These are phyloP conservation scores for Agonopterix arenella DNA, from an alignment of 2,888 invertebrate species.

Conservation along the genomic window DNA sequence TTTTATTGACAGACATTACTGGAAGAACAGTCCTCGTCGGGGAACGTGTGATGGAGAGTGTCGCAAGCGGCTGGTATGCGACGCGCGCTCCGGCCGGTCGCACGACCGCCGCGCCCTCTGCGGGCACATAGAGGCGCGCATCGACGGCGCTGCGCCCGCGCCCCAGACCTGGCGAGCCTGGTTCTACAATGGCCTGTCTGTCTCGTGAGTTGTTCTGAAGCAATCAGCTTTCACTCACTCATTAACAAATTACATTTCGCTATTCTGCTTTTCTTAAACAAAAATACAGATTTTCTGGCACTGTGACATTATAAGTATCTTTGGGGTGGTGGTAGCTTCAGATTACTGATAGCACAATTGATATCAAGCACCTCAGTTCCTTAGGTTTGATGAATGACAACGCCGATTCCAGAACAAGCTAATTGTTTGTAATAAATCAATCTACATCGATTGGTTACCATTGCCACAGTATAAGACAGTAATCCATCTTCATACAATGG, in stretches of 20 bases:
- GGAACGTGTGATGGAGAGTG: slow-evolving; percentile 90
- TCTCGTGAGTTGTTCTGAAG: slow-evolving; percentile 83
- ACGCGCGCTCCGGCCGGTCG: slow-evolving; percentile 90
- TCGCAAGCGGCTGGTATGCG: slow-evolving; percentile 90
- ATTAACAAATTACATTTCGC: neutral
- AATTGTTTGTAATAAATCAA: too few species aligned
- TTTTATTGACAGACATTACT: slow-evolving; percentile 82
- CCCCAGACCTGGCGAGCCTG: slow-evolving; percentile 90
- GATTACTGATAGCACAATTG: too few species aligned
- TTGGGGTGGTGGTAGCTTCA: too few species aligned
- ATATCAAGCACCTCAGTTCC: too few species aligned
- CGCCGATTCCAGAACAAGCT: too few species aligned
- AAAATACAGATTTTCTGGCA: too few species aligned
- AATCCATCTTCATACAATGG: too few species aligned
- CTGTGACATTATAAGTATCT: too few species aligned
- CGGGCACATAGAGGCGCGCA: slow-evolving; percentile 88
- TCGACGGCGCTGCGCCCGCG: slow-evolving; percentile 82
- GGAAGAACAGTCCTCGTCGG: slow-evolving; percentile 91
- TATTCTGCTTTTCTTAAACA: too few species aligned
- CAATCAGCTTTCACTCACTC: neutral
- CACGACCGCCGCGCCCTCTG: slow-evolving; percentile 91
- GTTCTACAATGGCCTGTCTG: slow-evolving; percentile 90
- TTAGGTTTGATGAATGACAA: too few species aligned
- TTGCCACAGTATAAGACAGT: too few species aligned
- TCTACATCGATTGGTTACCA: too few species aligned